Evolutionary conservation across 2,797 vertebrate genomes (phyloP), one percentile per base, ranked within the genome.

Genomic region (Protosalanx chinensis): DNA sequence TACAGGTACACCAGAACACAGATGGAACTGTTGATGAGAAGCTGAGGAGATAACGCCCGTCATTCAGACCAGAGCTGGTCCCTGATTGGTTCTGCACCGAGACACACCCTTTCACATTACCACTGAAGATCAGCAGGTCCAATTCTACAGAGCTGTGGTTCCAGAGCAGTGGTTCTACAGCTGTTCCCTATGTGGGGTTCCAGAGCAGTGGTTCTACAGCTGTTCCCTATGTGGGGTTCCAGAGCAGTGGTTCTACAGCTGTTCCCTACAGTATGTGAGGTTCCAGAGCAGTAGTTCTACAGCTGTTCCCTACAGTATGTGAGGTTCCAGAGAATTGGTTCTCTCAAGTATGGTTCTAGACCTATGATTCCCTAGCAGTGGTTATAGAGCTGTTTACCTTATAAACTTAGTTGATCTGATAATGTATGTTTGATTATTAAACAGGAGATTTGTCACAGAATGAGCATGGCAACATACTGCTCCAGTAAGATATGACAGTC

Each of bases 41-140:
- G 79, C 79, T 75, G 70, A 77, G 76, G 81, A 83, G 72, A 79
- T 74, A 77, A 82, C 82, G 82, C 82, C 62, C 67, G 77, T 81
- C 76, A 79, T 73, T 80, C 72, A 81, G 56, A 83, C 82, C 82
- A 74, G 74, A 79, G 71, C 79, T 74, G 72, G 77, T 65, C 82
- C 81, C 82, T 72, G 82, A 68, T 74, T 85, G 79, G 88, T 79
- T 75, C 69, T 84, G 85, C 74, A 70, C 81, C 84, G 77, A 74
- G 69, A 81, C 81, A 46, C 61, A 53, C 0, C 49, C 56, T 51
- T 18, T 35, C 51, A 56, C 51, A 1, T 5, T 6, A 56, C 51
- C 51, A 56, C 41, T 56, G 51, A n/a, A 56, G 51, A 56, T 56
- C 51, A 56, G 51, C n/a, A 5, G 51, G 51, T 7, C 15, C 16